phyloP scores from a whole-genome alignment of 2,888 invertebrate genomes.

The Sisyra nigra region DNA sequence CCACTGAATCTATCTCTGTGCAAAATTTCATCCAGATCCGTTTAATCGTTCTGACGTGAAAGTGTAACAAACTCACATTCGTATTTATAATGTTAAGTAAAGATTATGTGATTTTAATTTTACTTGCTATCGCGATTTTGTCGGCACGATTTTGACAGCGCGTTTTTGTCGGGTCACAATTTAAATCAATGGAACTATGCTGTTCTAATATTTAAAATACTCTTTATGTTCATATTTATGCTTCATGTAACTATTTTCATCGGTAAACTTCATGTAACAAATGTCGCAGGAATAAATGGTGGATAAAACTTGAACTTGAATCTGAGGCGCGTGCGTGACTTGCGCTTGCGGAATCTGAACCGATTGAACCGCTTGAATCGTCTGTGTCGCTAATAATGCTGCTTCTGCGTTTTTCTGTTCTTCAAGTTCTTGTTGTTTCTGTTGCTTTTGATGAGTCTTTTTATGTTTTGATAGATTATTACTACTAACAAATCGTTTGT shows the following conservation, averaged over 20 bases:
- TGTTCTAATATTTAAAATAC: conserved; percentile 3
- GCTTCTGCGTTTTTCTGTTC: neutral
- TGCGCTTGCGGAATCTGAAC: conserved; percentile 20
- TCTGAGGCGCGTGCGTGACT: neutral
- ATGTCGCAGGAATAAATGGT: conserved; percentile 3
- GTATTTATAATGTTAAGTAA: no score
- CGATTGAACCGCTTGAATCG: conserved; percentile 26
- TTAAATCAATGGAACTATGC: no score
- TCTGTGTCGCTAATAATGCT: conserved; percentile 17
- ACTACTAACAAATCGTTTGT: conserved; percentile 29
- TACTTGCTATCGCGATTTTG: no score
- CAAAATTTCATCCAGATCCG: no score
- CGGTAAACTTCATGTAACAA: conserved; percentile 4
- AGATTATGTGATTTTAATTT: no score
- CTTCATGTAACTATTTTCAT: conserved; percentile 3
- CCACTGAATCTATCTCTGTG: no score
- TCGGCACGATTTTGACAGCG: no score
- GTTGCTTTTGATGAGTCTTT: conserved; percentile 7
- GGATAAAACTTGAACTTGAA: neutral
- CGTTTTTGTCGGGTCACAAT: no score
- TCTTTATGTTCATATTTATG: conserved; percentile 6
- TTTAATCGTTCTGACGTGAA: no score
- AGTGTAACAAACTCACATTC: no score
- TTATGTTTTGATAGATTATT: conserved; percentile 23
- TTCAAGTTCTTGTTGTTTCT: conserved; percentile 29